A percentile compares a stretch with the other conserved stretches of the same genome.
Conservation (phyloP, 2,113 vertebrate genomes). For the Grammomys dolichurus region DNA sequence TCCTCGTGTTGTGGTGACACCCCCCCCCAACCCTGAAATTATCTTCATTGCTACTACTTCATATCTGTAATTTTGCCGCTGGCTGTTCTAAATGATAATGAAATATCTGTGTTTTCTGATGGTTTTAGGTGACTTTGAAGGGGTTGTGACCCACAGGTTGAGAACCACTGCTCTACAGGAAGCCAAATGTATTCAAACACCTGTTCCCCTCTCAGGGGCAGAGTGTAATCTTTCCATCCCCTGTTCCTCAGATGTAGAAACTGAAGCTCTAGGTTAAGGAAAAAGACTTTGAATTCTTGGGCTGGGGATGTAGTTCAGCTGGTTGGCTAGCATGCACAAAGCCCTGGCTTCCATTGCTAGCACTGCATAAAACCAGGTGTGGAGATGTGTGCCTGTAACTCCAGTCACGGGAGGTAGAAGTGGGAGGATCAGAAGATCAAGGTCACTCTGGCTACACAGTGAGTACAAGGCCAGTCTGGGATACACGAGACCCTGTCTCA, state of each 20-base stretch:
- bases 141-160: background rate
- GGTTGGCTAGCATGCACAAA: background rate
- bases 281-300: constrained; percentile 51
- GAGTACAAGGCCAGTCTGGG: background rate
- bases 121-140: background rate
- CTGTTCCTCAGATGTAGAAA: background rate
- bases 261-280: constrained; percentile 2
- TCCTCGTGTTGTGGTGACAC: background rate
- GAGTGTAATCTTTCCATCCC: background rate
- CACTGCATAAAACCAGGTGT: background rate
- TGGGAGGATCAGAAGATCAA: background rate
- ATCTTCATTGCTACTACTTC: background rate
- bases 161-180: background rate
- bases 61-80: background rate
- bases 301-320: background rate
- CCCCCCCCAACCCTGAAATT: background rate
- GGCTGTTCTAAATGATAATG: background rate
- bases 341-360: background rate
- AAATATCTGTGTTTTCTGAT: background rate
- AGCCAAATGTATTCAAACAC: background rate
- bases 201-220: background rate
- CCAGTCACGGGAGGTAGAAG: background rate
- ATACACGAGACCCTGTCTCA: background rate
- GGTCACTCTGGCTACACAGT: background rate
- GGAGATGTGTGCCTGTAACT: no score